Conservation (phyloP, 2,797 vertebrate genomes). For the Smutsia temminckii region DNA sequence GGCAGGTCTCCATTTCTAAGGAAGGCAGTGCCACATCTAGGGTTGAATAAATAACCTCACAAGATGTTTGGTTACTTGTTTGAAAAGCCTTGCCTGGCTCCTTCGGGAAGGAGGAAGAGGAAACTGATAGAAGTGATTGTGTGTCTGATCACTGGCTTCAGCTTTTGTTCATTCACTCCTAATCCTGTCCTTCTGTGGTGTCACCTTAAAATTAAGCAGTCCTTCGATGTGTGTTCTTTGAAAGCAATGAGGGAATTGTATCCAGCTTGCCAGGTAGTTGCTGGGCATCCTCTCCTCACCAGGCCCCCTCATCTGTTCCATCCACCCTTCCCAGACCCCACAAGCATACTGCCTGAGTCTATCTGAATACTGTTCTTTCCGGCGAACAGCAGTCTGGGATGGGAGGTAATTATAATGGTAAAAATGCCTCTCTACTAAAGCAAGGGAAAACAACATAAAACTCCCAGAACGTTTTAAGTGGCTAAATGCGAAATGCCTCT, state of each 20-base stretch:
- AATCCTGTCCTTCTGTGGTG: background rate
- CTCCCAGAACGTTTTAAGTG: background rate
- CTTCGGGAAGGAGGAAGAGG: background rate
- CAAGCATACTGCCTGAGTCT: background rate
- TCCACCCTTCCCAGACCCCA: background rate
- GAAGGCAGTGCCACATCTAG: background rate
- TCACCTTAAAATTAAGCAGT: background rate
- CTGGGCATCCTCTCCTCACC: background rate
- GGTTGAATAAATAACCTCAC: background rate
- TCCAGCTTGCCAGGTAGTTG: background rate
- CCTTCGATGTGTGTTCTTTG: background rate
- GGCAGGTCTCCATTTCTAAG: background rate
- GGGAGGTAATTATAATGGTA: background rate
- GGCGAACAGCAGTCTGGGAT: background rate
- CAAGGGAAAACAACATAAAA: background rate
- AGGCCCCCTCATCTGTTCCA: background rate
- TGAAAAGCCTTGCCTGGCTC: background rate
- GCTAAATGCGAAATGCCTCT: background rate
- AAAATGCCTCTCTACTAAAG: background rate
- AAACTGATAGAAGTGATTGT: background rate
- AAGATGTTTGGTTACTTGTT: background rate
- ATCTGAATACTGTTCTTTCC: background rate
- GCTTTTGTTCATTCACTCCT: conserved; percentile 15
- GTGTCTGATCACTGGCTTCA: background rate
- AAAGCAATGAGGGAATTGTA: background rate